Evolutionary conservation across 2,113 vertebrate species (phyloP).

Genomic region (Sclerurus mexicanus): DNA sequence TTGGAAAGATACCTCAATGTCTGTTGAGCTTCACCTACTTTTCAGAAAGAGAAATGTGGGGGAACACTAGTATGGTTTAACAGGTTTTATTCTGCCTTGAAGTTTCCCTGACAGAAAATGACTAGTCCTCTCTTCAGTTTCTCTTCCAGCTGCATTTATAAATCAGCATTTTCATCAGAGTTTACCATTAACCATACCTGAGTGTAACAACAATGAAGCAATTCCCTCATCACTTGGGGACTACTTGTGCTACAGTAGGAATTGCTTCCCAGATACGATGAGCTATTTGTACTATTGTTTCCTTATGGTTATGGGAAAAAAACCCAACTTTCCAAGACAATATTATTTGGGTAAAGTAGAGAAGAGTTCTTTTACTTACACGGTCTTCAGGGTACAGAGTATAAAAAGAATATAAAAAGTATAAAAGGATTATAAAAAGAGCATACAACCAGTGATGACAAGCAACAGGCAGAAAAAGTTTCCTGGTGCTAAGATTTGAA

Average conservation of each 20-base stretch:
- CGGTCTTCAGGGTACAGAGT: too few relatives aligned
- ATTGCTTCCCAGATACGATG: neutral
- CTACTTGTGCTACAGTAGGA: neutral
- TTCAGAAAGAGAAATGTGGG: neutral
- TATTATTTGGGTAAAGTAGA: too few relatives aligned
- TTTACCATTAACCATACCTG: neutral
- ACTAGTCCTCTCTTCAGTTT: neutral
- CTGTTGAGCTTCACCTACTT: neutral
- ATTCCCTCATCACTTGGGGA: neutral
- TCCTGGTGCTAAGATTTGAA: too few relatives aligned
- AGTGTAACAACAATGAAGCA: neutral
- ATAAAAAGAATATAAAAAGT: too few relatives aligned
- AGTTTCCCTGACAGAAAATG: neutral
- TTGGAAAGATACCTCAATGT: neutral
- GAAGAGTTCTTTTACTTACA: too few relatives aligned
- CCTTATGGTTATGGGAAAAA: too few relatives aligned
- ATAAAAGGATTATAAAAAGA: too few relatives aligned
- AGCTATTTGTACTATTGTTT: neutral
- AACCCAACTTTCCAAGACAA: too few relatives aligned
- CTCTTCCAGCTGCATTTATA: neutral
- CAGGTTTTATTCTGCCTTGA: neutral
- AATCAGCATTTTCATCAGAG: neutral
- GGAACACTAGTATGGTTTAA: neutral
- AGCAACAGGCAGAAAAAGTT: too few relatives aligned
- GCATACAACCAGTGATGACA: too few relatives aligned